A percentile compares a stretch with the other conserved stretches of the same genome.
phyloP scores from a whole-genome alignment of 2,113 vertebrate species.

The Onychorhynchus coronatus region DNA sequence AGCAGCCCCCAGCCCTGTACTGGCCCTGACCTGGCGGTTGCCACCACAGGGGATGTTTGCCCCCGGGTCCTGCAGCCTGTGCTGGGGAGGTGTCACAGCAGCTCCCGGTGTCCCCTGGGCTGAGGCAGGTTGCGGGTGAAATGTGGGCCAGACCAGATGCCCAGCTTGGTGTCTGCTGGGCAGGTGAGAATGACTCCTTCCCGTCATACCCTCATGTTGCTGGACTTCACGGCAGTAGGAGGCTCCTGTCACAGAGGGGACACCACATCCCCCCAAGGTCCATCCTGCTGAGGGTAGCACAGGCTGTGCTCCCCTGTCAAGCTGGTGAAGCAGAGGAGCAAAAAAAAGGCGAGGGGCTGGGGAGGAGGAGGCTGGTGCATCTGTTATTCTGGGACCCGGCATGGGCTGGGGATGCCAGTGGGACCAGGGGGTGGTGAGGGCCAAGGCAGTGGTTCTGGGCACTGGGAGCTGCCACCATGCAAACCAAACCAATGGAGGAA shows the following conservation, averaged over 20 bases:
- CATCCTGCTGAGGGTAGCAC: background rate
- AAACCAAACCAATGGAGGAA: background rate
- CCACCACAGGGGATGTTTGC: accelerated
- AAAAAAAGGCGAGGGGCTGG: background rate
- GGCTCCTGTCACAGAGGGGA: background rate
- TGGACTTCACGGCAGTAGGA: background rate
- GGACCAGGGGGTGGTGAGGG: background rate
- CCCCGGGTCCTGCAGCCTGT: background rate
- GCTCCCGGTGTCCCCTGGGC: background rate
- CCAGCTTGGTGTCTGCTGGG: accelerated
- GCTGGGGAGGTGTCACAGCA: background rate
- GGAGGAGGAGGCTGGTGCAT: background rate
- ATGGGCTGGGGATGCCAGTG: background rate
- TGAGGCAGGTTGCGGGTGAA: background rate
- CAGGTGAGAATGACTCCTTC: background rate
- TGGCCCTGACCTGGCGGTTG: background rate
- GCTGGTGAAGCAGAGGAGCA: background rate
- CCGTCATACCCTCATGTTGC: accelerated
- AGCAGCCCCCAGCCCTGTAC: background rate
- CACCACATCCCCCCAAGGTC: background rate
- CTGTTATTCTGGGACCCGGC: background rate
- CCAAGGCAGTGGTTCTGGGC: accelerated
- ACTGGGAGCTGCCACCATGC: background rate
- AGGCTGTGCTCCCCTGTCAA: accelerated
- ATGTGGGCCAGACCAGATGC: no score